Percentiles rank a stretch among this genome's conserved stretches.
Conservation (phyloP, 2,797 vertebrate genomes). For the Salarias fasciatus region DNA sequence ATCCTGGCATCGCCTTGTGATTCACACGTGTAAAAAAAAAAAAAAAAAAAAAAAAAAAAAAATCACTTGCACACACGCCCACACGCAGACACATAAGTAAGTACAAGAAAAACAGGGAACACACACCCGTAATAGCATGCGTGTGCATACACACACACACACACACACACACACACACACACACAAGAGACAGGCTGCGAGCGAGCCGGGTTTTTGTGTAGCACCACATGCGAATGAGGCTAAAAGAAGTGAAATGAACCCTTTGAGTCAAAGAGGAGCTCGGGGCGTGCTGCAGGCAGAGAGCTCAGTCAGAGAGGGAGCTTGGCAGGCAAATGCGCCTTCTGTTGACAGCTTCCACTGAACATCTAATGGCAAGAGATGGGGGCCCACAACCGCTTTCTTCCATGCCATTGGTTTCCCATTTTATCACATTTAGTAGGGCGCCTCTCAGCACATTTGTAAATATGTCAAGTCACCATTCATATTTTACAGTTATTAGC, state of each 20-base stretch:
- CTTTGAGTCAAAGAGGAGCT: constrained; percentile 96
- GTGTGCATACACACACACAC: constrained; percentile 24
- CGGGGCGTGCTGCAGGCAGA: constrained; percentile 92
- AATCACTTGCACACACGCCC: not conserved
- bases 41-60: not conserved
- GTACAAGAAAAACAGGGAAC: not conserved
- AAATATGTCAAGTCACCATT: constrained; percentile 82
- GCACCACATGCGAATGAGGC: constrained; percentile 92
- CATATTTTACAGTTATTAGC: constrained; percentile 80
- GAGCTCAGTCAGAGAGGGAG: constrained; percentile 87
- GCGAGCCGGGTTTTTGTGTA: constrained; percentile 83
- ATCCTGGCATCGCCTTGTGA: constrained; percentile 41
- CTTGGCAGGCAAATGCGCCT: constrained; percentile 90
- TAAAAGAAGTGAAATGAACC: constrained; percentile 91
- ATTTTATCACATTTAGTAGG: constrained; percentile 81
- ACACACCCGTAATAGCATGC: not conserved
- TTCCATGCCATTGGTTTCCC: constrained; percentile 78
- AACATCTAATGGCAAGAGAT: constrained; percentile 90
- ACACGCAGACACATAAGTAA: not conserved
- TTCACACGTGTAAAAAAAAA: constrained; percentile 29
- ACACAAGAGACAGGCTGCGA: constrained; percentile 76
- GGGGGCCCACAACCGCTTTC: constrained; percentile 83
- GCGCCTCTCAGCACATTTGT: constrained; percentile 76
- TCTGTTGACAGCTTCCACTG: constrained; percentile 92
- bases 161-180: constrained; percentile 65